These are phyloP conservation scores for Zophobas atratus DNA, from an alignment of 1,140 invertebrate genomes.

Conservation along the genomic window DNA sequence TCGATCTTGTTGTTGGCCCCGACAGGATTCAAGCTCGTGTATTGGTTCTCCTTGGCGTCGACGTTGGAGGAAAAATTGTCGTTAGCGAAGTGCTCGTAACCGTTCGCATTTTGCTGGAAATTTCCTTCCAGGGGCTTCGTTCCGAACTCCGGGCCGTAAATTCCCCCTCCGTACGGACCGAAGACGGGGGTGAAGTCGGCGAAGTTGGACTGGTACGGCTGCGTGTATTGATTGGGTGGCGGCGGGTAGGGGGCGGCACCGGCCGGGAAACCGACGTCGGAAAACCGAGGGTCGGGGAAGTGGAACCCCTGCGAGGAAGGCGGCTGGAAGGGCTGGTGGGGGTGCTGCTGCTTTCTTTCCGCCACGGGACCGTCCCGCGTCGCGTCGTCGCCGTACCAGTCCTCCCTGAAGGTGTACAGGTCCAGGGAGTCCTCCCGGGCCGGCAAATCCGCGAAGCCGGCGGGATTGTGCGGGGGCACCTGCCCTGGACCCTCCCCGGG, in stretches of 20 bases:
- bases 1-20: constrained; percentile 78
- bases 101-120: constrained; percentile 58
- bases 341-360: constrained; percentile 60
- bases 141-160: constrained; percentile 43
- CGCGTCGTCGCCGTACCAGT: constrained; percentile 78
- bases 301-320: constrained; percentile 57
- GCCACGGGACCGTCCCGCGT: constrained; percentile 59
- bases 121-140: constrained; percentile 44
- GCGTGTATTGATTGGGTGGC: constrained; percentile 68
- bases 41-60: constrained; percentile 69
- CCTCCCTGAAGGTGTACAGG: constrained; percentile 78
- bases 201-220: constrained; percentile 68
- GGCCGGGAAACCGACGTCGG: constrained; percentile 59
- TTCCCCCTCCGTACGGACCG: constrained; percentile 68
- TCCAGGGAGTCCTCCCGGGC: constrained; percentile 76
- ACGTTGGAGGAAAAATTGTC: constrained; percentile 53
- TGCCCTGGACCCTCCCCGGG: constrained; percentile 63
- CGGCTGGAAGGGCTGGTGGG: constrained; percentile 57
- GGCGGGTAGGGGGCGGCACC: constrained; percentile 54
- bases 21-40: constrained; percentile 73
- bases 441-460: constrained; percentile 68
- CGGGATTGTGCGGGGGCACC: constrained; percentile 46
- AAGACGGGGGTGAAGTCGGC: constrained; percentile 74
- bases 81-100: constrained; percentile 64
- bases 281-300: constrained; percentile 58